Conservation (phyloP, 1,140 invertebrate species). For the Microplitis mediator region DNA sequence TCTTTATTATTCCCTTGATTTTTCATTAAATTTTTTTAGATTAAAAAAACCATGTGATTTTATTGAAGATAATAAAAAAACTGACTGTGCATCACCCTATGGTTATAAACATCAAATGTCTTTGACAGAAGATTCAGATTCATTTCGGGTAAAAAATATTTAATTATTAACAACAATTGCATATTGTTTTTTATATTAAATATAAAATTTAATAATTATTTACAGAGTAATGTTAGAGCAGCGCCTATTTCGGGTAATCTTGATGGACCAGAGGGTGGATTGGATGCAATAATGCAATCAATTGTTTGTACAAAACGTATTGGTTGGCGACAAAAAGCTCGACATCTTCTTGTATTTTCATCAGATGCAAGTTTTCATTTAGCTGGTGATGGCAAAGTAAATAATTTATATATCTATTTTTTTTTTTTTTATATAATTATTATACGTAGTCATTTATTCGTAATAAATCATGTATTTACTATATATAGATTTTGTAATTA, state of each 20-base stretch:
- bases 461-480: no score
- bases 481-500: no score
- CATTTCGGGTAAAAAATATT: conserved; percentile 61
- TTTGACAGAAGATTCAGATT: conserved; percentile 65
- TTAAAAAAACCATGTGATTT: conserved; percentile 65
- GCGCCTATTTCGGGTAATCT: conserved; percentile 71
- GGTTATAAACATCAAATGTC: conserved; percentile 73
- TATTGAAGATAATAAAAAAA: conserved; percentile 34
- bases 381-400: conserved; percentile 71
- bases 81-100: conserved; percentile 70
- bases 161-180: conserved; percentile 19
- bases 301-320: conserved; percentile 69
- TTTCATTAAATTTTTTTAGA: conserved; percentile 45
- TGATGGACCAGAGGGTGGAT: conserved; percentile 77
- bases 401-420: not conserved
- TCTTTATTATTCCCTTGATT: not conserved
- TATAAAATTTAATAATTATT: not conserved
- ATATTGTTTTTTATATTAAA: conserved; percentile 14
- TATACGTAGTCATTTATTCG: no score
- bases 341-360: conserved; percentile 68
- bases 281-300: conserved; percentile 81
- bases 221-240: conserved; percentile 55
- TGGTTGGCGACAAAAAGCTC: conserved; percentile 68
- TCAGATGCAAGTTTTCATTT: conserved; percentile 69
- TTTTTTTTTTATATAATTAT: no score